phyloP scores from a whole-genome alignment of 2,113 vertebrate genomes.

The Trogon surrucura region DNA sequence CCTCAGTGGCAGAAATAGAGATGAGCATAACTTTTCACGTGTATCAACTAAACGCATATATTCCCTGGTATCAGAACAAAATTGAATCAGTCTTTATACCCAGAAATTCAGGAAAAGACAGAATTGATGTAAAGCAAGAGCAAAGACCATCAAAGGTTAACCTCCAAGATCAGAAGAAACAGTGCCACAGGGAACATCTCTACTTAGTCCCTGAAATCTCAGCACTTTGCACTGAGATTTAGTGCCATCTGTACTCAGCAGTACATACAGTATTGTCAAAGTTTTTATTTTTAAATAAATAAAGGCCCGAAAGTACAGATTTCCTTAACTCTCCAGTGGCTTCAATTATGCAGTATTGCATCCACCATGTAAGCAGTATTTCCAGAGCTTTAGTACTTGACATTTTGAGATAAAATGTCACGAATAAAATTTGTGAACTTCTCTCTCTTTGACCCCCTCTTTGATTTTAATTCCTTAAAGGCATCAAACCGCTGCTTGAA shows the following conservation, averaged over 20 bases:
- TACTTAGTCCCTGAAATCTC: not conserved
- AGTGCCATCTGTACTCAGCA: not conserved
- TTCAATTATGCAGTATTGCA: conserved; percentile 41
- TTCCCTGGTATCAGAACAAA: not conserved
- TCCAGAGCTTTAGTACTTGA: conserved; percentile 61
- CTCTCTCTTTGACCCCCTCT: not conserved
- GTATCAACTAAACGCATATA: not conserved
- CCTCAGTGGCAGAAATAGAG: not conserved
- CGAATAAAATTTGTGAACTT: conserved; percentile 32
- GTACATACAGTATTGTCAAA: not conserved
- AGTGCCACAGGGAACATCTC: not conserved
- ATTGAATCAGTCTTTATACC: not conserved
- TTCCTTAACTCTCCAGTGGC: conserved; percentile 12
- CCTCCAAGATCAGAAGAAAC: not conserved
- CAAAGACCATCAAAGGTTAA: not conserved
- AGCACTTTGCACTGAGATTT: conserved; percentile 2
- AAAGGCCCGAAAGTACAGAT: conserved; percentile 42
- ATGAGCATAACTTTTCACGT: not conserved
- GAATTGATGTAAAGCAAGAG: not conserved
- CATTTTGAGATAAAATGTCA: conserved; percentile 72
- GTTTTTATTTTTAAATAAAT: conserved; percentile 53
- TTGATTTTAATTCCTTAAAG: conserved; percentile 32
- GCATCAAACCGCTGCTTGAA: not conserved
- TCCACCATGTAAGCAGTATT: conserved; percentile 28
- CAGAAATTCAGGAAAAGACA: not conserved